A percentile compares a stretch with the other conserved stretches of the same genome.
These are phyloP conservation scores for Tipula unca DNA, from an alignment of 2,888 invertebrate genomes.

Conservation along the genomic window DNA sequence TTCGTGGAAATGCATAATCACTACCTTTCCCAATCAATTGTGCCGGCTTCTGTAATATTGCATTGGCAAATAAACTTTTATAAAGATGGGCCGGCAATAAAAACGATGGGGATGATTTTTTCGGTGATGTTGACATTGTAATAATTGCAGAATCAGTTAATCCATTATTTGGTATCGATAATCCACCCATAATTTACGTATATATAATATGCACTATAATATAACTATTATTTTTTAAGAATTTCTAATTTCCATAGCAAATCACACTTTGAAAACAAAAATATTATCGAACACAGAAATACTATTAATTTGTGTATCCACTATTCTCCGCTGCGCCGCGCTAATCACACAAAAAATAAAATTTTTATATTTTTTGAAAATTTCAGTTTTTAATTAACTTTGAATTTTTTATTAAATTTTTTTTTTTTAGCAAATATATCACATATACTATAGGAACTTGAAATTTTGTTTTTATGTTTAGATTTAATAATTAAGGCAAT, in stretches of 20 bases:
- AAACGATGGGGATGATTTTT: constrained; percentile 43
- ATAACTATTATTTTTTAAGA: background rate
- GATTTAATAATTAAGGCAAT: background rate
- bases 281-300: too few species aligned
- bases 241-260: background rate
- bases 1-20: constrained; percentile 38
- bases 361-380: background rate
- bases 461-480: background rate
- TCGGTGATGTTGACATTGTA: background rate
- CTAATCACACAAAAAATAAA: constrained; percentile 3
- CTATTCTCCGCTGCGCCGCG: background rate
- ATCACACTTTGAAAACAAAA: background rate
- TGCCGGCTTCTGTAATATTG: constrained; percentile 44
- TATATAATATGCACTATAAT: background rate
- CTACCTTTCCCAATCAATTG: background rate
- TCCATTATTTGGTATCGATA: constrained; percentile 27
- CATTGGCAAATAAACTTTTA: constrained; percentile 67
- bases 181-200: constrained; percentile 24
- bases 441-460: background rate
- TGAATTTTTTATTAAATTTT: background rate
- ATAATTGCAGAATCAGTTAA: constrained; percentile 23
- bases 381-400: background rate
- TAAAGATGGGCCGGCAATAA: constrained; percentile 69
- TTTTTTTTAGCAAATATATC: background rate
- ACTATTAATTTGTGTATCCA: background rate